Evolutionary conservation across 2,113 vertebrate genomes (phyloP).

Genomic region (Eretmochelys imbricata): DNA sequence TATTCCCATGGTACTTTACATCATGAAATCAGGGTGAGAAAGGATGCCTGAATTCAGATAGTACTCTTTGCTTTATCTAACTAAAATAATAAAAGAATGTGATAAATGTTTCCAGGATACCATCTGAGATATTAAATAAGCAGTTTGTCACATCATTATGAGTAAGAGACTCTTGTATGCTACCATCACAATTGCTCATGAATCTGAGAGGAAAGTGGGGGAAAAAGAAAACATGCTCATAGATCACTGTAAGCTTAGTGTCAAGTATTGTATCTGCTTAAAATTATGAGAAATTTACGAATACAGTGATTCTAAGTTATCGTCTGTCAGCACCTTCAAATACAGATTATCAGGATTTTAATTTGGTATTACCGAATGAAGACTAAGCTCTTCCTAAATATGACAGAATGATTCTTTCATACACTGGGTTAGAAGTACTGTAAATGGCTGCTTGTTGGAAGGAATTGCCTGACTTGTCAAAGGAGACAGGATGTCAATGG

Average conservation of each 20-base stretch:
- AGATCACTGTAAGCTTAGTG: background rate
- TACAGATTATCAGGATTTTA: background rate
- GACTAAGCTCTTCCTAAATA: background rate
- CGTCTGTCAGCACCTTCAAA: background rate
- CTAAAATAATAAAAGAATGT: background rate
- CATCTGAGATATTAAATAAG: rapidly evolving
- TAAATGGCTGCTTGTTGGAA: background rate
- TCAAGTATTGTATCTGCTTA: background rate
- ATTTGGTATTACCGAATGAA: background rate
- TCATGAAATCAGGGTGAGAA: background rate
- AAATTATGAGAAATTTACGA: background rate
- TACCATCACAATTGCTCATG: background rate
- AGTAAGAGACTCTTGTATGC: background rate
- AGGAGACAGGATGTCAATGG: background rate
- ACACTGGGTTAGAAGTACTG: background rate
- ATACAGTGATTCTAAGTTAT: background rate
- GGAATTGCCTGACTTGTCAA: background rate
- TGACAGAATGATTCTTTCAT: background rate
- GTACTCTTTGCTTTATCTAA: background rate
- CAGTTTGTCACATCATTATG: background rate
- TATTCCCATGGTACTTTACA: background rate
- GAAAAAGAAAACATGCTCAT: conserved; percentile 28
- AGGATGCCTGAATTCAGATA: background rate
- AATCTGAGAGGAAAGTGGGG: background rate
- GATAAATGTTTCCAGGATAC: background rate